Base-by-base conservation (phyloP, 2,797 vertebrate species). In the Sebastes elongatus region DNA sequence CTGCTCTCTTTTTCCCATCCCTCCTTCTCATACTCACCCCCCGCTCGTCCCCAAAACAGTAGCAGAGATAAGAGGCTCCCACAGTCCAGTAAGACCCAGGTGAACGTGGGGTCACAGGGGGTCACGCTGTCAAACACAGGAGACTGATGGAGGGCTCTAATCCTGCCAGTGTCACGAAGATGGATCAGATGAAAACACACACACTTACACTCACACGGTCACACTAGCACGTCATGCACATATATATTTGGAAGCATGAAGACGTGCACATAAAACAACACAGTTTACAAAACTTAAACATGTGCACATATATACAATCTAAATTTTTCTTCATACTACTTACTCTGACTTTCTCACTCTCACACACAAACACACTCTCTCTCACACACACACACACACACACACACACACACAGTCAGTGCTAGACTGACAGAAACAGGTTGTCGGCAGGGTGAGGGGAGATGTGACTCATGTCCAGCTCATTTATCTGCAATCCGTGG, bases 121-220 rank as follows among this genome's bases (percentile, higher is more conserved):
- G 88, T 91, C 89, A 74, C 3, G 57, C 92, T 93, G 93, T 94
- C 93, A 91, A 80, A 79, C 81, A 30, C 33, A 7, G 1, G 85
- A 94, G 94, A 94, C 82, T 90, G 92, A 95, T 93, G 91, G 88
- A 87, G 83, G 68, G 28, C 59, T 81, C 78, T 92, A 91, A 94
- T 94, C 93, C 91, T 88, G 89, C 91, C 85, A 63, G 86, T 89
- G 94, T 94, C 95, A 94, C 74, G 80, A 94, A 94, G 93, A 96
- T 92, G 90, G 94, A 96, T 95, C 94, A 93, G 87, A 94, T 91
- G 74, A 93, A 95, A 92, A 94, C 91, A 94, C 81, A 75, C 64
- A 69, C 73, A 38, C 72, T 49, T 49, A 53, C 59, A 56, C 13
- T 27, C 6, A 23, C 75, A 57, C 23, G 3, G 16, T 28, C 14